A percentile compares a stretch with the other conserved stretches of the same genome.
These are phyloP conservation scores for Pyxicephalus adspersus DNA, from an alignment of 2,113 vertebrate species.

Conservation along the genomic window DNA sequence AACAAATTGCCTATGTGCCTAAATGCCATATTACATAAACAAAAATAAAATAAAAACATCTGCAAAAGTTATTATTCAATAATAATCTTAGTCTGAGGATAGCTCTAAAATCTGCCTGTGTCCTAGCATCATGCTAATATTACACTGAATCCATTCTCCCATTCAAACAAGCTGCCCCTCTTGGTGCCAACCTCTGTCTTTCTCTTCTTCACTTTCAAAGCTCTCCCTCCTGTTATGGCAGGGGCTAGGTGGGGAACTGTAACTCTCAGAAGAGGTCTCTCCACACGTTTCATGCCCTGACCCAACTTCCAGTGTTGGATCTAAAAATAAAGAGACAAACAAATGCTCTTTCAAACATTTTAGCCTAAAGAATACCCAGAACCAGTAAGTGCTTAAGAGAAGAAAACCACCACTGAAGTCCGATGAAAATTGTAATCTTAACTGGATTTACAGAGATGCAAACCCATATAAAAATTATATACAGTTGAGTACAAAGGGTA, in stretches of 20 bases:
- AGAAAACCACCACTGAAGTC: too few relatives aligned
- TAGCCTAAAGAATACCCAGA: too few relatives aligned
- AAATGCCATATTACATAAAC: too few relatives aligned
- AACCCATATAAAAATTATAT: too few relatives aligned
- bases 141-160: background rate
- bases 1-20: too few relatives aligned
- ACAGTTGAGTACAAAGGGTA: too few relatives aligned
- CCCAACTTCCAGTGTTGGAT: constrained; percentile 76
- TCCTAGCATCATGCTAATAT: background rate
- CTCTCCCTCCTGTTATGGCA: constrained; percentile 85
- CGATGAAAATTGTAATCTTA: too few relatives aligned
- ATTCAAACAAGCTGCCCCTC: background rate
- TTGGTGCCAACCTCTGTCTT: constrained; percentile 84
- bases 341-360: constrained; percentile 23
- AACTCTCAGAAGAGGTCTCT: constrained; percentile 93
- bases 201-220: constrained; percentile 93
- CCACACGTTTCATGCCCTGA: constrained; percentile 85
- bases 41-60: too few relatives aligned
- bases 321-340: constrained; percentile 70
- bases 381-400: too few relatives aligned
- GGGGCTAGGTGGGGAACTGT: constrained; percentile 92
- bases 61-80: too few relatives aligned
- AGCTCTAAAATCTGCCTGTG: background rate
- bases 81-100: too few relatives aligned
- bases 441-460: too few relatives aligned